Evolutionary conservation across 2,797 vertebrate species (phyloP), one percentile per base, ranked within the genome.

Genomic region (Hydrolagus colliei): DNA sequence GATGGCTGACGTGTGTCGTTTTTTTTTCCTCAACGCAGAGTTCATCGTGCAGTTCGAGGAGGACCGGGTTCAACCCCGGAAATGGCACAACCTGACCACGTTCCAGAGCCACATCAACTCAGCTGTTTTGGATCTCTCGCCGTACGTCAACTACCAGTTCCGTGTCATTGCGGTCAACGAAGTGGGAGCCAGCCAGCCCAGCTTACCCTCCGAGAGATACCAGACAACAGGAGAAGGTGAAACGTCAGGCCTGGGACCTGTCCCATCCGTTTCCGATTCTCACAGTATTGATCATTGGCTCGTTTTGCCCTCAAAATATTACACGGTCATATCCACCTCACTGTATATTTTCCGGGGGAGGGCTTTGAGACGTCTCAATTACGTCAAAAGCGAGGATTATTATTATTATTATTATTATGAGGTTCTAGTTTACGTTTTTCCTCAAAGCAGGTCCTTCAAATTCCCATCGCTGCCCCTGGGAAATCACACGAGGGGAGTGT

Each of bases 11-110:
- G 41, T 52, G n/a, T 18, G 13, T 86, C 68, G 61, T 59, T 85
- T 86, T 73, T 82, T 59, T 78, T 20, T 16, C 4, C 32, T 18
- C 22, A 73, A 85, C 88, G 67, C 93, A 98, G 97, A 96, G 86
- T 99, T 96, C 82, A 89, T 97, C 0, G 94, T 99, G 4, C 96
- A 99, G 91, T 99, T 97, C 52, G 97, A 99, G 91, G 98, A 99
- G 91, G 91, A 98, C 84, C 93, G 89, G 14, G 95, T 94, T 91
- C 95, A 96, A 18, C 95, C 96, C 0, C 94, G 95, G 2, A 88
- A 90, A 52, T 99, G 98, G 98, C 94, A 96, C 52, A 91, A 98
- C 91, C 92, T 98, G 87, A 96, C 96, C 87, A 90, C 92, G 65
- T 96, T 96, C 74, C 93, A 95, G 0, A 97, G 97, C 32, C 95